phyloP scores from a whole-genome alignment of 1,140 invertebrate species.

The Linepithema humile region DNA sequence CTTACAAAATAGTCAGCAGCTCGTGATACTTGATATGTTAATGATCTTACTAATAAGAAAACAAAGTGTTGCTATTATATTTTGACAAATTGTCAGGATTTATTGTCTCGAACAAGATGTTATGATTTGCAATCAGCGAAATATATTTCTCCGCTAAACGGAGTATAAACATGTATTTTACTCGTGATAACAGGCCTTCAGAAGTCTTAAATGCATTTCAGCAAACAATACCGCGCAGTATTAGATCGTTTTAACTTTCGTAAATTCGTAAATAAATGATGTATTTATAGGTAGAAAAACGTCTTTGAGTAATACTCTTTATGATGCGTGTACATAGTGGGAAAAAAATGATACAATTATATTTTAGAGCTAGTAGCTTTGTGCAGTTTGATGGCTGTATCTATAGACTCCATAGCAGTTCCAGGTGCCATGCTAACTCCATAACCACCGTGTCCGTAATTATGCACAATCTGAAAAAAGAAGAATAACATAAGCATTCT shows the following conservation, averaged over 20 bases:
- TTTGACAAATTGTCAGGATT: not conserved
- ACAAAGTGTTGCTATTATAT: not conserved
- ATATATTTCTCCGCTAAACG: not conserved
- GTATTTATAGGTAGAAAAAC: constrained; percentile 58
- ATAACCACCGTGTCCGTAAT: constrained; percentile 97
- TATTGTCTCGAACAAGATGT: not conserved
- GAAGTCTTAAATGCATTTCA: constrained; percentile 6
- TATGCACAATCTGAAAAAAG: constrained; percentile 90
- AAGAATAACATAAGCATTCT: constrained; percentile 21
- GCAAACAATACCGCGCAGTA: constrained; percentile 61
- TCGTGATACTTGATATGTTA: not conserved
- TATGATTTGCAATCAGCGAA: not conserved
- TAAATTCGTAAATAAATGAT: constrained; percentile 63
- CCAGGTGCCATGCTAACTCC: constrained; percentile 95
- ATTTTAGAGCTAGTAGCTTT: constrained; percentile 71
- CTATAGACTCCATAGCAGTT: constrained; percentile 90
- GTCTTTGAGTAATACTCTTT: not conserved
- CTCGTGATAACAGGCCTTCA: not conserved
- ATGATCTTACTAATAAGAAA: not conserved
- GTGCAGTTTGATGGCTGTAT: constrained; percentile 86
- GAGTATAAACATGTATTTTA: not conserved
- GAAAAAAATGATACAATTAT: constrained; percentile 3
- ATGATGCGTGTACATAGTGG: not conserved
- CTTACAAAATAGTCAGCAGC: not conserved
- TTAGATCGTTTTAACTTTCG: constrained; percentile 68